A percentile compares a stretch with the other conserved stretches of the same genome.
These are phyloP conservation scores for Calidris pugnax DNA, from an alignment of 2,113 vertebrate species.

Conservation along the genomic window DNA sequence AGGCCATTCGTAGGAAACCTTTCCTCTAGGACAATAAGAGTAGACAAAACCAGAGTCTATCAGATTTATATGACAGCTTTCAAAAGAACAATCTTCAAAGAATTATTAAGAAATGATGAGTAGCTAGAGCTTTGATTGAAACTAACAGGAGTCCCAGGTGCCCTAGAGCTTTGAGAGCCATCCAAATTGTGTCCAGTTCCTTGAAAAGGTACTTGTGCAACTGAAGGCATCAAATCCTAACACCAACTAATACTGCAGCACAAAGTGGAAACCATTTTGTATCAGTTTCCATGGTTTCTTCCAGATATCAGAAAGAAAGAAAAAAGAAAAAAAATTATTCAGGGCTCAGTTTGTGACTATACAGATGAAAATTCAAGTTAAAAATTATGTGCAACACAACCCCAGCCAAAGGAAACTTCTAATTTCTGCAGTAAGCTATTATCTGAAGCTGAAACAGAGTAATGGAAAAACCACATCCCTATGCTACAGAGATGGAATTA, in stretches of 20 bases:
- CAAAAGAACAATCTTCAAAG: not conserved
- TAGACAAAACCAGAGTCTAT: not conserved
- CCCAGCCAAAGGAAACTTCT: not conserved
- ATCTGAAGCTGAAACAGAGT: not conserved
- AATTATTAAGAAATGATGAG: not conserved
- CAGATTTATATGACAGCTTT: not conserved
- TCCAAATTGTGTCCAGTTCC: not conserved
- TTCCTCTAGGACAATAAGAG: not conserved
- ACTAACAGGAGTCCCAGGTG: not conserved
- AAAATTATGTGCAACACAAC: not conserved
- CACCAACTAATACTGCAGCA: not conserved
- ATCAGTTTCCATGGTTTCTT: not conserved
- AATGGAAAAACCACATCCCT: not conserved
- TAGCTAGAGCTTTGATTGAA: not conserved
- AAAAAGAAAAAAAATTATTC: not conserved
- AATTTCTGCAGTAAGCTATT: not conserved
- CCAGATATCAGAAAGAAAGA: too few species aligned
- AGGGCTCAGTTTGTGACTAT: not conserved
- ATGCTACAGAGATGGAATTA: not conserved
- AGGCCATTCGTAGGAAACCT: not conserved
- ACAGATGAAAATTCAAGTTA: not conserved
- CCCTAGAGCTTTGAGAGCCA: not conserved
- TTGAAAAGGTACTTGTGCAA: not conserved
- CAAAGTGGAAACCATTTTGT: not conserved
- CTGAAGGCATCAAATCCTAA: not conserved